Percentiles rank a stretch among this genome's conserved stretches.
Evolutionary conservation across 2,113 vertebrate species (phyloP).

Genomic region (Psilopsiagon aymara): DNA sequence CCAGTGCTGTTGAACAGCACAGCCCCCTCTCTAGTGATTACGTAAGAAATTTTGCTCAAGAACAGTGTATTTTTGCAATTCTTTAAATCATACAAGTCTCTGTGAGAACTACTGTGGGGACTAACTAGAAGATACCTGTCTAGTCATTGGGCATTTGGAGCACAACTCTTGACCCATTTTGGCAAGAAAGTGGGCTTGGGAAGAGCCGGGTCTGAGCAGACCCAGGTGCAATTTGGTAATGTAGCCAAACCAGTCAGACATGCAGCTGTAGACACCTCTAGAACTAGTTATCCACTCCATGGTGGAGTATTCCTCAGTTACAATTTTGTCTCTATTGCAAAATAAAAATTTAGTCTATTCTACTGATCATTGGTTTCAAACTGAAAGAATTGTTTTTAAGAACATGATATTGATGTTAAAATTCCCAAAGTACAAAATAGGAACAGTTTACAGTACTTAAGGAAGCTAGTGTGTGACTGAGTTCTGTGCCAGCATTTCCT

Average conservation of each 20-base stretch:
- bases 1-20: not conserved
- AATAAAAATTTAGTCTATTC: not conserved
- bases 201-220: not conserved
- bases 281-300: not conserved
- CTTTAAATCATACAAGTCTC: not conserved
- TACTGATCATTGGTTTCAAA: not conserved
- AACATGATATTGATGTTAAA: not conserved
- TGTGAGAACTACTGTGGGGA: not conserved
- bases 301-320: not conserved
- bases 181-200: accelerated
- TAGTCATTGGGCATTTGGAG: not conserved
- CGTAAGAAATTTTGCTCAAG: not conserved
- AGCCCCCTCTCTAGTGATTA: not conserved
- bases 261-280: not conserved
- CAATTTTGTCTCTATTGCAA: not conserved
- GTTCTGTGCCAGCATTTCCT: not conserved
- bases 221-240: accelerated
- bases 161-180: not conserved
- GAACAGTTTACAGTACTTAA: not conserved
- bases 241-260: accelerated
- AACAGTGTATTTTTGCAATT: not conserved
- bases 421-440: not conserved
- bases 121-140: not conserved
- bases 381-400: not conserved
- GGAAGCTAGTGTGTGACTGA: not conserved